phyloP scores from a whole-genome alignment of 2,888 invertebrate genomes.

The Ceramica pisi region DNA sequence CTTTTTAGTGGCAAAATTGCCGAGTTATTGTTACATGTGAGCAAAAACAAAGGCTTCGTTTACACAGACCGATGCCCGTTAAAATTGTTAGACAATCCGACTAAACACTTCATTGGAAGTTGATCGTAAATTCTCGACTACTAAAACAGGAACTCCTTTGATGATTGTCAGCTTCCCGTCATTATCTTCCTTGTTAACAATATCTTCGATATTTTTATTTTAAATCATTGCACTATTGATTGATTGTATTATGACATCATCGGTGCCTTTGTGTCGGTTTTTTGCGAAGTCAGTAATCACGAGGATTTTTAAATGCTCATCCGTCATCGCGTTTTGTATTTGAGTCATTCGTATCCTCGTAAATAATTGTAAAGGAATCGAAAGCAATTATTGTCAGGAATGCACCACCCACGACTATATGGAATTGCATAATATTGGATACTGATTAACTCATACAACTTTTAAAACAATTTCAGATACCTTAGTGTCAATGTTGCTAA shows the following conservation, averaged over 20 bases:
- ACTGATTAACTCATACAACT: not conserved
- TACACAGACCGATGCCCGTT: conserved; percentile 65
- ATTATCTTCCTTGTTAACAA: conserved; percentile 49
- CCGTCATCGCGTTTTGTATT: conserved; percentile 48
- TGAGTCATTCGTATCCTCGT: conserved; percentile 28
- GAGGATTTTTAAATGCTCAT: conserved; percentile 50
- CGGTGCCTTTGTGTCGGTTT: conserved; percentile 48
- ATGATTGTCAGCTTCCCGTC: conserved; percentile 2
- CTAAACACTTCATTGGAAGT: conserved; percentile 36
- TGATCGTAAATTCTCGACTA: conserved; percentile 19
- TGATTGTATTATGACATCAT: conserved; percentile 54
- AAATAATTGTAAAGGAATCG: conserved; percentile 27
- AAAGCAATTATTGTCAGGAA: conserved; percentile 18
- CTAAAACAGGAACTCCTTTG: conserved; percentile 37
- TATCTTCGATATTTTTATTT: conserved; percentile 40
- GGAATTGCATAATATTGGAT: not conserved
- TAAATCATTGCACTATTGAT: conserved; percentile 55
- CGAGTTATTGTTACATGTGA: conserved; percentile 68
- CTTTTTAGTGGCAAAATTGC: conserved; percentile 69
- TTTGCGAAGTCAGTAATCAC: conserved; percentile 54
- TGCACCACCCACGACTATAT: conserved; percentile 1
- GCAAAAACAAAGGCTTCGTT: conserved; percentile 69
- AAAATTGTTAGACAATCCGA: conserved; percentile 55
- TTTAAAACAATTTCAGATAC: not conserved
- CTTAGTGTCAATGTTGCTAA: too few species aligned